Evolutionary conservation across 2,113 vertebrate species (phyloP), one percentile per base, ranked within the genome.

Genomic region (Myxocyprinus asiaticus): DNA sequence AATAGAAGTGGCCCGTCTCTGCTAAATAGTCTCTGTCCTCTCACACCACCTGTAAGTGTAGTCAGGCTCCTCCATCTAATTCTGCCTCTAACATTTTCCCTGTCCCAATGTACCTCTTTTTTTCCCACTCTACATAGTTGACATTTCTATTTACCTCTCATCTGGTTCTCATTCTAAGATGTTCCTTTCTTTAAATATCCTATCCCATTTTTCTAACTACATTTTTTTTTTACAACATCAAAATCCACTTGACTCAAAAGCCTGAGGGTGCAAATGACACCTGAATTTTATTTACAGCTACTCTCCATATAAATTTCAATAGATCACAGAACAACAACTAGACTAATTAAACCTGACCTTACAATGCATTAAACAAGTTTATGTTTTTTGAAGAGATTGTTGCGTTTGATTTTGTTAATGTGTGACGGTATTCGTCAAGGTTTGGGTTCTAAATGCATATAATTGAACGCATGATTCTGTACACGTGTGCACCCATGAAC

Each of bases 161-260:
- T 63, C 12, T 12, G 8, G 3, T 33, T 22, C n/a, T 14, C 58
- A 48, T 56, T 9, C 12, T 50, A 44, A 22, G 14, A 12, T 51
- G 43, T 78, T 12, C 45, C 22, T 47, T 48, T 22, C 58, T 65
- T 61, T 48, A 51, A 55, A 42, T 48, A 55, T 45, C 53, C 15
- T 8, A 15, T 15, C 48, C 15, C 77, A 6, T 47, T 7, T 22
- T 59, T 43, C 17, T 12, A 14, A 10, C 65, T 4, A 42, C 51
- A 45, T 44, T 68, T 80, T 67, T 62, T 70, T 84, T 81, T 81
- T 78, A n/a, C n/a, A n/a, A n/a, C 68, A 89, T 86, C 81, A 82
- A 77, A 91, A 86, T 87, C 88, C 84, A 87, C 87, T 90, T 89
- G 90, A 76, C 77, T 85, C 89, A 87, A 90, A 88, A 88, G 88